Percentiles rank a stretch among this genome's conserved stretches.
Evolutionary conservation across 2,888 invertebrate genomes (phyloP).

Genomic region (Drosophila kambysellisi): DNA sequence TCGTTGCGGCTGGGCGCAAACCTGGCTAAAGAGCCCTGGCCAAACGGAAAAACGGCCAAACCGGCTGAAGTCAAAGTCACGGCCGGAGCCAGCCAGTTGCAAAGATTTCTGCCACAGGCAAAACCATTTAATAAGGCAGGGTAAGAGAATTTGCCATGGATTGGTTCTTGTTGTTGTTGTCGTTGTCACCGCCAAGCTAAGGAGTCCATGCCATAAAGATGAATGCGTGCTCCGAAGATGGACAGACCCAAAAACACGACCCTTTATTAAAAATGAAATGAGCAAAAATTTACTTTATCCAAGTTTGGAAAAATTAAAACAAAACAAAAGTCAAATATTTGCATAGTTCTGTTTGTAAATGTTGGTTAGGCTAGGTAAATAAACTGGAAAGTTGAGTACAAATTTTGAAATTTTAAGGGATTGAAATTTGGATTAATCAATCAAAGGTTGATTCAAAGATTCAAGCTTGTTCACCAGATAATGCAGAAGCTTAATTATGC

Average conservation of each 20-base stretch:
- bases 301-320: neutral
- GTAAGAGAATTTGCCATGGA: constrained; percentile 24
- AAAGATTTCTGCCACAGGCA: constrained; percentile 69
- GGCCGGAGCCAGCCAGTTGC: constrained; percentile 51
- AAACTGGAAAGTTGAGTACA: neutral
- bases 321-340: neutral
- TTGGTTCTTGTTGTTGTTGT: constrained; percentile 5
- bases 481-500: neutral
- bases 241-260: neutral
- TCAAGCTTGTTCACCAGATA: neutral
- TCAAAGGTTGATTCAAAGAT: no score
- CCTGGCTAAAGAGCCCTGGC: constrained; percentile 21
- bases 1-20: constrained; percentile 49
- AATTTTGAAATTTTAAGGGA: neutral
- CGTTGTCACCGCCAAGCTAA: constrained; percentile 9
- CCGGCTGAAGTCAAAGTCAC: constrained; percentile 52
- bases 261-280: neutral
- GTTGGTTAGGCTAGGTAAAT: neutral
- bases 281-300: neutral
- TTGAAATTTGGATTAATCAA: neutral
- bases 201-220: constrained; percentile 1
- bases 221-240: neutral
- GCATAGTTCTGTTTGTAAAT: neutral
- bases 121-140: constrained; percentile 71
- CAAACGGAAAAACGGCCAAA: constrained; percentile 23